Percentiles rank a stretch among this genome's conserved stretches.
These are phyloP conservation scores for Rhadina sibilatrix DNA, from an alignment of 2,113 vertebrate genomes.

Conservation along the genomic window DNA sequence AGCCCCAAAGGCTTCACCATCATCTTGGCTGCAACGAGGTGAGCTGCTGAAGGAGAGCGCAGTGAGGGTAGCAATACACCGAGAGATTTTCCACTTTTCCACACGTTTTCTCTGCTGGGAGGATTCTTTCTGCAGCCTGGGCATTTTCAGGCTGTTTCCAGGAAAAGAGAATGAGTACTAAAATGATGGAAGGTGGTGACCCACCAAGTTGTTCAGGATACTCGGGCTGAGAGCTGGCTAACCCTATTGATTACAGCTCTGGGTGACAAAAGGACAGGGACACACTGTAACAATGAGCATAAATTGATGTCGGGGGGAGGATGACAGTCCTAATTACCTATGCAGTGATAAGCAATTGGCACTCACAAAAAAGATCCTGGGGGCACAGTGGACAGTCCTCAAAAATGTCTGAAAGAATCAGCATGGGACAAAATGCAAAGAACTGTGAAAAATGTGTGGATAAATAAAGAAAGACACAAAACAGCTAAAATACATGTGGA, in stretches of 20 bases:
- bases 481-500: fast-evolving
- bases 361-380: not conserved
- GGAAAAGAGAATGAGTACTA: not conserved
- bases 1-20: fast-evolving
- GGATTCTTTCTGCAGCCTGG: not conserved
- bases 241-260: not conserved
- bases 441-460: not conserved
- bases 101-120: not conserved
- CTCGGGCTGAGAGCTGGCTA: not conserved
- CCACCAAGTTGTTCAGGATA: not conserved
- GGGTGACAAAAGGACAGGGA: not conserved
- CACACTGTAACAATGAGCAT: fast-evolving
- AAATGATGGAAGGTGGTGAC: not conserved
- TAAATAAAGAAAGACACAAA: not conserved
- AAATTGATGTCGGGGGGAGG: fast-evolving
- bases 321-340: not conserved
- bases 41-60: not conserved
- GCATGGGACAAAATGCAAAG: not conserved
- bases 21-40: not conserved
- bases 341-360: not conserved
- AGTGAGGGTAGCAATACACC: fast-evolving
- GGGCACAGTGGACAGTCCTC: not conserved
- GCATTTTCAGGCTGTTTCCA: not conserved
- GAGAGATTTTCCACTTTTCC: not conserved
- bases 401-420: not conserved